Percentiles rank a stretch among this genome's conserved stretches.
phyloP scores from a whole-genome alignment of 2,113 vertebrate species.

The Eclectus roratus region DNA sequence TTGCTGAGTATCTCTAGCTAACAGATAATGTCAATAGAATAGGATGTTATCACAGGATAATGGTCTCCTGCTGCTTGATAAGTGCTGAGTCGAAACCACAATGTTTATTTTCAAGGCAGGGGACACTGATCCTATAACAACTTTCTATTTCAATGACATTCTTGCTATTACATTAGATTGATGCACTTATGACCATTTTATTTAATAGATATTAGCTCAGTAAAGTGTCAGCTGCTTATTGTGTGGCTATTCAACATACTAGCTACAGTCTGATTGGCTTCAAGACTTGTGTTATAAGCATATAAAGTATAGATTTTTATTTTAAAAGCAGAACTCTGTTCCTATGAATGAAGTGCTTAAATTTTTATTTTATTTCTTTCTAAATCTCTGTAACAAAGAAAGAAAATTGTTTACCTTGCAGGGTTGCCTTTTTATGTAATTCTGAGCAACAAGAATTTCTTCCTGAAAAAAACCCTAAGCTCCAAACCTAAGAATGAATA shows the following conservation, averaged over 20 bases:
- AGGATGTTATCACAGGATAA: constrained; percentile 58
- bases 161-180: constrained; percentile 33
- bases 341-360: not conserved
- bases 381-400: not conserved
- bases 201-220: constrained; percentile 35
- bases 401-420: not conserved
- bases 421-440: not conserved
- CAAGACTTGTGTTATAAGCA: not conserved
- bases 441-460: not conserved
- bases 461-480: not conserved
- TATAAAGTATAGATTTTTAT: not conserved
- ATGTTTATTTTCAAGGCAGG: constrained; percentile 58
- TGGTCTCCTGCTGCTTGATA: constrained; percentile 51
- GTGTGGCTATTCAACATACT: not conserved
- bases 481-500: not conserved
- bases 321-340: not conserved
- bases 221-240: not conserved
- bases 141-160: constrained; percentile 44
- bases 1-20: constrained; percentile 37
- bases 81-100: constrained; percentile 45
- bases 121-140: constrained; percentile 51
- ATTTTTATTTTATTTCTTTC: not conserved
- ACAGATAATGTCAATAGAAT: constrained; percentile 56
- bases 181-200: constrained; percentile 36
- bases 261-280: not conserved